Conservation (phyloP, 1,140 invertebrate genomes). For the Macrobrachium nipponense region DNA sequence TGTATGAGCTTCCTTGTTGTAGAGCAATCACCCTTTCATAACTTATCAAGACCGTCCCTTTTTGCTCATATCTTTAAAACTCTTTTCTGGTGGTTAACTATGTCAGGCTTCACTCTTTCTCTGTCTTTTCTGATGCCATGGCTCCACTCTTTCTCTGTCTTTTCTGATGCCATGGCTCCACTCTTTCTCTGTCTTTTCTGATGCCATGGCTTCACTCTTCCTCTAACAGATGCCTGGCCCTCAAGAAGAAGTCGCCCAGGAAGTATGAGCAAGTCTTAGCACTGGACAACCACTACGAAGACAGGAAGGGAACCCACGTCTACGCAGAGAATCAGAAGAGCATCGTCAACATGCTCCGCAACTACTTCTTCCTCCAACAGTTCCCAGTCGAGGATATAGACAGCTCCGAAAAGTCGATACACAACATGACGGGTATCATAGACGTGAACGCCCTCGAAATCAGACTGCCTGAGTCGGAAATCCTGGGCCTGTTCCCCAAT, state of each 20-base stretch:
- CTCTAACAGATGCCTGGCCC: conserved; percentile 63
- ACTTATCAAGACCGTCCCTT: background rate
- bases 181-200: background rate
- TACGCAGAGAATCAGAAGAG: conserved; percentile 64
- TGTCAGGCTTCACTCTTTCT: background rate
- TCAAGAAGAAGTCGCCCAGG: conserved; percentile 64
- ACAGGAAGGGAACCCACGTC: conserved; percentile 60
- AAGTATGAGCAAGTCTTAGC: conserved; percentile 57
- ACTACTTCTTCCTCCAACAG: conserved; percentile 62
- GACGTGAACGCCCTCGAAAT: conserved; percentile 82
- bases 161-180: too few relatives aligned
- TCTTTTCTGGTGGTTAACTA: background rate
- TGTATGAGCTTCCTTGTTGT: too few relatives aligned
- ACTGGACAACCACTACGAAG: conserved; percentile 63
- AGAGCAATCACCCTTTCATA: background rate
- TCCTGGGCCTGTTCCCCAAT: conserved; percentile 78
- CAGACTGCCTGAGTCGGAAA: conserved; percentile 49
- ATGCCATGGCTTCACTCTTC: too few relatives aligned
- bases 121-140: too few relatives aligned
- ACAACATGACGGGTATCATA: conserved; percentile 74
- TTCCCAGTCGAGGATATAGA: conserved; percentile 61
- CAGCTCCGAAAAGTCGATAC: conserved; percentile 73
- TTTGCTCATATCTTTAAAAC: background rate
- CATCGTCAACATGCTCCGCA: conserved; percentile 63
- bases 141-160: too few relatives aligned